Conservation (phyloP, 37 sponge, comb jelly and placozoan genomes). For the Haliclona indistincta region DNA sequence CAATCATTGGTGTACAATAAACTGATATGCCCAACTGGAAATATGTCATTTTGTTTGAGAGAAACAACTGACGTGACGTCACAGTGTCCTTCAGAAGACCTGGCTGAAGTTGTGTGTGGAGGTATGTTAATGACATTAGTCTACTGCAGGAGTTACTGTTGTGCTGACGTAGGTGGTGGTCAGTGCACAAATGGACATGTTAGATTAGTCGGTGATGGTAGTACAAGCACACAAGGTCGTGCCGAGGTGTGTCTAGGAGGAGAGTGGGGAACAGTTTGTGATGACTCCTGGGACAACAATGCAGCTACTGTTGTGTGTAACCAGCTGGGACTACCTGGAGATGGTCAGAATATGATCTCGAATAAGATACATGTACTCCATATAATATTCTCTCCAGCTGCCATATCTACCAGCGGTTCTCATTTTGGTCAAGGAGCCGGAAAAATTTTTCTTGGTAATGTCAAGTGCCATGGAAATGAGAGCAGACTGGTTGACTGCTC, state of each 20-base stretch:
- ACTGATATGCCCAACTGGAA: constrained; percentile 1
- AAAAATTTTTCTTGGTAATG: constrained; percentile 17
- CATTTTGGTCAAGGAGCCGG: constrained; percentile 22
- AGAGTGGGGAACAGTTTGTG: constrained; percentile 39
- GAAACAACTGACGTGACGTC: too few species aligned
- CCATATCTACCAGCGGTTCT: too few species aligned
- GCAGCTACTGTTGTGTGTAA: constrained; percentile 49
- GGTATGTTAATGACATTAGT: too few species aligned
- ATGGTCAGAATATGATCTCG: background rate
- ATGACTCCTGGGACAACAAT: constrained; percentile 48
- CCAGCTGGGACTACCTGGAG: constrained; percentile 25
- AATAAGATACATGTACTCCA: too few species aligned
- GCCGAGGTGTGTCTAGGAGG: constrained; percentile 40
- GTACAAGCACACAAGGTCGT: background rate
- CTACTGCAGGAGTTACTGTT: too few species aligned
- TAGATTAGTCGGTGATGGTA: constrained; percentile 19
- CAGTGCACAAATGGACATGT: too few species aligned
- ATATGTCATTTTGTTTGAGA: too few species aligned
- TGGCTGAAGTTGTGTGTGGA: too few species aligned
- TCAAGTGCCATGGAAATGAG: constrained; percentile 39
- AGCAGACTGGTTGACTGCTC: constrained; percentile 22
- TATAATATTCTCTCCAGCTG: too few species aligned
- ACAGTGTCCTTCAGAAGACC: too few species aligned
- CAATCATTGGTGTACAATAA: background rate
- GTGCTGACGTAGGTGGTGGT: too few species aligned